Percentiles rank a stretch among this genome's conserved stretches.
phyloP scores from a whole-genome alignment of 2,888 invertebrate species.

The Lamellibrachia satsuma region DNA sequence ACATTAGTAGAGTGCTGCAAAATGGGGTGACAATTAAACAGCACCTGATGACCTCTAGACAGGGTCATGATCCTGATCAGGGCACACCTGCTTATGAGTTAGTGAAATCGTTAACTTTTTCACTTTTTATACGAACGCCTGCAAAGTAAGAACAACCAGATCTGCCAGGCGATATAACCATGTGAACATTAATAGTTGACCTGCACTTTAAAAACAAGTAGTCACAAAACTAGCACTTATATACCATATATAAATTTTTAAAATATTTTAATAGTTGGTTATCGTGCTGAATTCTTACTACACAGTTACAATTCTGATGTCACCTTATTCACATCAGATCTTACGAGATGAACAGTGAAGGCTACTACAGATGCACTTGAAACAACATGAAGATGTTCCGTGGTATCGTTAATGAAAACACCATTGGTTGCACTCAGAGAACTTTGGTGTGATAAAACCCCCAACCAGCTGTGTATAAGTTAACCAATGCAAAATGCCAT shows the following conservation, averaged over 20 bases:
- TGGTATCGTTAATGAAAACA: background rate
- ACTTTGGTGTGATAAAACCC: background rate
- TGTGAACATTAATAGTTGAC: background rate
- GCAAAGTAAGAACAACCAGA: background rate
- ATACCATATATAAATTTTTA: background rate
- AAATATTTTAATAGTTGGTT: background rate
- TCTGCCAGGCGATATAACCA: background rate
- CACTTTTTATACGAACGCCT: background rate
- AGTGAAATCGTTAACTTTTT: background rate
- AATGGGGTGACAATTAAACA: background rate
- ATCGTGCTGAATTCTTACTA: too few relatives aligned
- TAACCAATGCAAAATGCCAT: background rate
- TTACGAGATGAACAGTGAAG: too few relatives aligned
- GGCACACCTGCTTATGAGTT: background rate
- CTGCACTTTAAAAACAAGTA: too few relatives aligned
- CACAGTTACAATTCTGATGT: too few relatives aligned
- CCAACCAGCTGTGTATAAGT: background rate
- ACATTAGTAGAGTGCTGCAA: conserved; percentile 10
- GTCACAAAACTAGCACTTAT: background rate
- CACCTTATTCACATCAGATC: too few relatives aligned
- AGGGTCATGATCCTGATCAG: background rate
- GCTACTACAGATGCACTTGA: too few relatives aligned
- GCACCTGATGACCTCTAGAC: conserved; percentile 1
- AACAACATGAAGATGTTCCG: background rate
- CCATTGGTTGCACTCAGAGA: background rate